Evolutionary conservation across 2,113 vertebrate species (phyloP), one percentile per base, ranked within the genome.

Genomic region (Sinosuthora webbiana): DNA sequence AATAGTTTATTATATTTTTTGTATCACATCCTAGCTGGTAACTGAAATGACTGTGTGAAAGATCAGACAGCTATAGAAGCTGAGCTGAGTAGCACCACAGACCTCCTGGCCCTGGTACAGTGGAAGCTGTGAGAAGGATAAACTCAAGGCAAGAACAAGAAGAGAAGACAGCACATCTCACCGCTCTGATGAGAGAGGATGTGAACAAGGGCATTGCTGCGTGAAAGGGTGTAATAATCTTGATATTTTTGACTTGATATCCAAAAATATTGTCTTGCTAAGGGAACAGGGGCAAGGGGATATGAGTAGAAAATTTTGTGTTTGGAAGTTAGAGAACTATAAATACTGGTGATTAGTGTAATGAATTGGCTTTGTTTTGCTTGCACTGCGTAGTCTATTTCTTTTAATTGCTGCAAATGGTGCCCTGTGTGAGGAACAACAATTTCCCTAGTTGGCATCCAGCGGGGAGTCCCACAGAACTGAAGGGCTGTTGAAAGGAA

Each of bases 381-480:
- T 53, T 64, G 9, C 37, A 18, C 37, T n/a, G 18, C 37, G 6
- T 28, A 23, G 23, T 50, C 17, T 4, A 0, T 42, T 78, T 42
- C 30, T 63, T 41, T 52, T 23, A 52, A 64, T 5, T 5, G 12
- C 14, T 28, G 49, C 4, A 64, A 23, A 19, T 23, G 47, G 24
- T 44, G 31, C 9, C 39, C 20, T 44, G 9, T 44, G 39, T 19
- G 39, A 79, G 49, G 49, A 65, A 7, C 1, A 1, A 30, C 31
- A 53, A 44, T 15, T 65, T 1, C 1, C 25, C 9, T 23, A 15
- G 39, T 9, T 79, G 49, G 11, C 0, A 0, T 35, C 4, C 2
- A 0, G 24, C 19, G 13, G 19, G 1, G 4, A 53, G 31, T 20
- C 9, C 39, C 20, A 15, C 5, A 17, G 25, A 35, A 53, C 49